These are phyloP conservation scores for Trematomus loennbergii DNA, from an alignment of 2,113 vertebrate genomes.

Conservation along the genomic window DNA sequence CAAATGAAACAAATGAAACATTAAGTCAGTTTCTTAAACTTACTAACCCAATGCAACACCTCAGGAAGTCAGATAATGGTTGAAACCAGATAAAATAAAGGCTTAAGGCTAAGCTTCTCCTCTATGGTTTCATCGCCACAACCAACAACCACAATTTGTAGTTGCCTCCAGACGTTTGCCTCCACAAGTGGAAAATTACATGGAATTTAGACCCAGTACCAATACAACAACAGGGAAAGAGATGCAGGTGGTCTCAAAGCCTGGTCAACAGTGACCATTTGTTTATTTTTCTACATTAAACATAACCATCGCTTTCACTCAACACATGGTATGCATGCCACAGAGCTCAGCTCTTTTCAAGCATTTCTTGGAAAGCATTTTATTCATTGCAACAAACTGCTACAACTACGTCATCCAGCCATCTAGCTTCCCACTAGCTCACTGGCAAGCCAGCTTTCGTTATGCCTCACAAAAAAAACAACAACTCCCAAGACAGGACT, in stretches of 20 bases:
- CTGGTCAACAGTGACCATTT: conserved; percentile 61
- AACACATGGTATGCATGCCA: conserved; percentile 31
- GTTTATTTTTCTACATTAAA: conserved; percentile 57
- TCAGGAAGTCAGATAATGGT: not conserved
- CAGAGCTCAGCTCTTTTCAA: conserved; percentile 65
- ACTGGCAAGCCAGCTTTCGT: conserved; percentile 37
- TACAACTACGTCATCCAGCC: conserved; percentile 47
- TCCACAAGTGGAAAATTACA: not conserved
- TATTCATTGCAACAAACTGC: conserved; percentile 51
- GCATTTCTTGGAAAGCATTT: conserved; percentile 46
- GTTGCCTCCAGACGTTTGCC: conserved; percentile 9
- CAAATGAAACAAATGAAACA: conserved; percentile 1
- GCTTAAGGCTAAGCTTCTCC: conserved; percentile 12
- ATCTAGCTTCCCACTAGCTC: conserved; percentile 18
- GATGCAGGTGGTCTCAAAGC: conserved; percentile 55
- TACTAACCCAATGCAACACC: not conserved
- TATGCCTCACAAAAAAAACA: conserved; percentile 9
- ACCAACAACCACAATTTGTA: conserved; percentile 13
- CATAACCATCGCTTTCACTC: conserved; percentile 39
- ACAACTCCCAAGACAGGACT: conserved; percentile 8
- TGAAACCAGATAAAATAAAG: not conserved
- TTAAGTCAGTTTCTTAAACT: not conserved
- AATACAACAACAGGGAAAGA: conserved; percentile 30
- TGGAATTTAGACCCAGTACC: conserved; percentile 7
- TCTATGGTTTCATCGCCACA: conserved; percentile 3